Percentiles rank a stretch among this genome's conserved stretches.
Conservation (phyloP, 1,140 invertebrate species). For the Drosophila gunungcola region DNA sequence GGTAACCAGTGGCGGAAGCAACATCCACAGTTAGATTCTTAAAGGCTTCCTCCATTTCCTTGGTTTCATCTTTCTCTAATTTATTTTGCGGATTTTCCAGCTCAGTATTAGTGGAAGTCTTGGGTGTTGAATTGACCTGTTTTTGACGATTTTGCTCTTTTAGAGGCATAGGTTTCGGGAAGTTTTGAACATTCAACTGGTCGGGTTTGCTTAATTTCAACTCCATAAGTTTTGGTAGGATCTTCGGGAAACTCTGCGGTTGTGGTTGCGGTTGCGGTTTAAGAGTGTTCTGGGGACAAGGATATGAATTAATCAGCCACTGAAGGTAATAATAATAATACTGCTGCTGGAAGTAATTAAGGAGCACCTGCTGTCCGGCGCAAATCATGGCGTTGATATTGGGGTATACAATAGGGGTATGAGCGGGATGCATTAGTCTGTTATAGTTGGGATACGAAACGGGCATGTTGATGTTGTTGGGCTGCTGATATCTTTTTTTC, state of each 20-base stretch:
- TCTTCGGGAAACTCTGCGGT: too few species aligned
- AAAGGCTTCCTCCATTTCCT: slow-evolving; percentile 4
- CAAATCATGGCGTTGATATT: slow-evolving; percentile 12
- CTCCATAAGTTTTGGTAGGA: too few species aligned
- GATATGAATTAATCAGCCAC: slow-evolving; percentile 15
- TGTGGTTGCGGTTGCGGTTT: neutral
- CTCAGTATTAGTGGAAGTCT: neutral
- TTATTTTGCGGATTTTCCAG: too few species aligned
- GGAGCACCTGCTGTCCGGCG: slow-evolving; percentile 17
- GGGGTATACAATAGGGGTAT: neutral
- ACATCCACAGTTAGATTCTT: neutral
- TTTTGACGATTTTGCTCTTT: neutral
- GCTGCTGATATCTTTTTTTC: neutral
- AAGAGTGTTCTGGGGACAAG: slow-evolving; percentile 6
- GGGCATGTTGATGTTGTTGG: neutral
- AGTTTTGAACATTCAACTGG: neutral
- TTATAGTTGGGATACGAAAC: slow-evolving; percentile 21
- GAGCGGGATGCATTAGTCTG: neutral
- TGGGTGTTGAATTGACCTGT: neutral
- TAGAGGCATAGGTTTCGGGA: neutral
- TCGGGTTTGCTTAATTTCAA: neutral
- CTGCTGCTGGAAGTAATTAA: neutral
- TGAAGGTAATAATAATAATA: too few species aligned
- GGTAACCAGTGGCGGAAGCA: neutral
- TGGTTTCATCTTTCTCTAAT: neutral